A percentile compares a stretch with the other conserved stretches of the same genome.
Evolutionary conservation across 2,113 vertebrate species (phyloP).

Genomic region (Isurus oxyrinchus): DNA sequence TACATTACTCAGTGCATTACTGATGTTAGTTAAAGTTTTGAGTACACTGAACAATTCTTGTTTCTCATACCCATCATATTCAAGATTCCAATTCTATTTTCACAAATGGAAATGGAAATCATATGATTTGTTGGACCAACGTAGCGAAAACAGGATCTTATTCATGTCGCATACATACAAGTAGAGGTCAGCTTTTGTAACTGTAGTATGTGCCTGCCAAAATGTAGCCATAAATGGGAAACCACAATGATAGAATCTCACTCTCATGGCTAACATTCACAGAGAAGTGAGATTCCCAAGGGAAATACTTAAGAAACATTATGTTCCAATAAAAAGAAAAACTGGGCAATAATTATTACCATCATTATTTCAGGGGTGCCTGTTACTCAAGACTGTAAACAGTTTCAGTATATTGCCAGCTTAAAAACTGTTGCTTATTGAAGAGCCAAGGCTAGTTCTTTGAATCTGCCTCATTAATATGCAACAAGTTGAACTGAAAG

Average conservation of each 20-base stretch:
- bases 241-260: background rate
- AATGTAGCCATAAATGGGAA: background rate
- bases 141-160: background rate
- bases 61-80: background rate
- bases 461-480: constrained; percentile 26
- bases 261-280: background rate
- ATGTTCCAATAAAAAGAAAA: constrained; percentile 33
- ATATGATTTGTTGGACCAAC: background rate
- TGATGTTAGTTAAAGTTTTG: background rate
- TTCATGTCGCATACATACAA: background rate
- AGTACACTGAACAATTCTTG: background rate
- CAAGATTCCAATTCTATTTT: background rate
- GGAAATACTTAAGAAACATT: constrained; percentile 30
- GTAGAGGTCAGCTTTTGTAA: background rate
- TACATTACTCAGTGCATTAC: background rate
- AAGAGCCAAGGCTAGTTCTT: background rate
- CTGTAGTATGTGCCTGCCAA: background rate
- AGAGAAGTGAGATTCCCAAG: constrained; percentile 26
- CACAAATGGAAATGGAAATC: background rate
- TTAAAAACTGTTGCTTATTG: constrained; percentile 27
- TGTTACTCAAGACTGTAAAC: constrained; percentile 20
- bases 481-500: constrained; percentile 14
- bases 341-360: constrained; percentile 23
- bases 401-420: background rate
- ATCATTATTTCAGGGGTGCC: constrained; percentile 9